Evolutionary conservation across 2,113 vertebrate genomes (phyloP).

Genomic region (Hiodon alosoides): DNA sequence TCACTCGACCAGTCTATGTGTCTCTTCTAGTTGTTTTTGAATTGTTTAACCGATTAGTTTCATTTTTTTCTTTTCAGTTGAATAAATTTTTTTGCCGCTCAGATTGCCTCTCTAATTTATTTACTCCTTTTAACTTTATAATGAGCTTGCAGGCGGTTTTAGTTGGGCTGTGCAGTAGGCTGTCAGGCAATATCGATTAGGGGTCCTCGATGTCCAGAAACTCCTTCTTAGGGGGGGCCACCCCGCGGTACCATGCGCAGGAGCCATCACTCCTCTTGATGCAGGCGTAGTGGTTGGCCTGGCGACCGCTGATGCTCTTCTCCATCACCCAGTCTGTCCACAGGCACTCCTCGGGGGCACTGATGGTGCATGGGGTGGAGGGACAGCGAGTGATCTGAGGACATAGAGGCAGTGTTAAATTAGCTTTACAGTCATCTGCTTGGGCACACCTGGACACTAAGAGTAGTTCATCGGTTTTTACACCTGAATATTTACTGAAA

Average conservation of each 20-base stretch:
- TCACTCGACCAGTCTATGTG: constrained; percentile 78
- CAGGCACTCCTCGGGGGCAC: constrained; percentile 86
- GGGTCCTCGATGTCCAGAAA: constrained; percentile 94
- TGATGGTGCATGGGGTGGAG: constrained; percentile 84
- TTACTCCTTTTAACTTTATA: constrained; percentile 29
- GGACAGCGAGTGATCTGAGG: constrained; percentile 86
- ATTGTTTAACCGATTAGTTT: constrained; percentile 1
- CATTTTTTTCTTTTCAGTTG: background rate
- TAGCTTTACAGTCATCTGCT: too few species aligned
- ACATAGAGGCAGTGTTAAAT: too few species aligned
- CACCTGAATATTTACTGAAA: too few species aligned
- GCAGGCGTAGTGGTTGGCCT: constrained; percentile 95
- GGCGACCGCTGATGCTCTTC: constrained; percentile 90
- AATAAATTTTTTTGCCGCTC: constrained; percentile 1
- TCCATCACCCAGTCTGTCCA: constrained; percentile 98
- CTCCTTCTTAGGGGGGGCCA: constrained; percentile 90
- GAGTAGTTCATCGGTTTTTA: too few species aligned
- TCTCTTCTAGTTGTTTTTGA: constrained; percentile 39
- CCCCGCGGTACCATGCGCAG: constrained; percentile 93
- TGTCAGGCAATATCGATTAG: constrained; percentile 51
- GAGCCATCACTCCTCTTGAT: constrained; percentile 90
- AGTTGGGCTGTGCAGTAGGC: constrained; percentile 55
- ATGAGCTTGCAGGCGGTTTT: constrained; percentile 39
- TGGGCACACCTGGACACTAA: too few species aligned
- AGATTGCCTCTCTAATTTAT: background rate